Conservation (phyloP, 2,888 invertebrate genomes). For the Drosophila setosimentum region DNA sequence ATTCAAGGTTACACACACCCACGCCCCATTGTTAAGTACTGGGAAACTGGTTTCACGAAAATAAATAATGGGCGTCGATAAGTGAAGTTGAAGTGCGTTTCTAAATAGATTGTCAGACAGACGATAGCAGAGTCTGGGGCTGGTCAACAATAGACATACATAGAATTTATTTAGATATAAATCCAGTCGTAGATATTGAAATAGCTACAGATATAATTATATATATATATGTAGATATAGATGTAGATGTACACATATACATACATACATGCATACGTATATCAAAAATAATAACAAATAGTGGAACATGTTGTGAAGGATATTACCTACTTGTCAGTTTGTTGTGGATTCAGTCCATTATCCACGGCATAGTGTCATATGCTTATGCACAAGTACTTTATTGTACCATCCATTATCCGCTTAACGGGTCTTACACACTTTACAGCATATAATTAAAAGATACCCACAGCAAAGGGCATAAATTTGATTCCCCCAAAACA, state of each 20-base stretch:
- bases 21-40: background rate
- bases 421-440: background rate
- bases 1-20: background rate
- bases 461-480: constrained; percentile 22
- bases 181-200: background rate
- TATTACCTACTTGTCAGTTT: background rate
- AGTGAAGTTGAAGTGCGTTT: background rate
- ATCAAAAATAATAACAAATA: background rate
- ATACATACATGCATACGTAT: background rate
- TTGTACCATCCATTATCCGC: background rate
- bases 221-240: background rate
- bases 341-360: background rate
- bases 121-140: background rate
- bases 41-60: background rate
- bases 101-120: background rate
- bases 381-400: background rate
- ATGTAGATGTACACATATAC: background rate
- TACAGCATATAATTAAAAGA: constrained; percentile 26
- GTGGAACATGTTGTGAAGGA: background rate
- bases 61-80: background rate
- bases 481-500: constrained; percentile 17
- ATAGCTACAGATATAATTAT: background rate
- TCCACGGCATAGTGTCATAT: background rate
- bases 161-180: no score
- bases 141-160: background rate